A percentile compares a stretch with the other conserved stretches of the same genome.
Evolutionary conservation across 2,113 vertebrate species (phyloP).

Genomic region (Tupaia tana): DNA sequence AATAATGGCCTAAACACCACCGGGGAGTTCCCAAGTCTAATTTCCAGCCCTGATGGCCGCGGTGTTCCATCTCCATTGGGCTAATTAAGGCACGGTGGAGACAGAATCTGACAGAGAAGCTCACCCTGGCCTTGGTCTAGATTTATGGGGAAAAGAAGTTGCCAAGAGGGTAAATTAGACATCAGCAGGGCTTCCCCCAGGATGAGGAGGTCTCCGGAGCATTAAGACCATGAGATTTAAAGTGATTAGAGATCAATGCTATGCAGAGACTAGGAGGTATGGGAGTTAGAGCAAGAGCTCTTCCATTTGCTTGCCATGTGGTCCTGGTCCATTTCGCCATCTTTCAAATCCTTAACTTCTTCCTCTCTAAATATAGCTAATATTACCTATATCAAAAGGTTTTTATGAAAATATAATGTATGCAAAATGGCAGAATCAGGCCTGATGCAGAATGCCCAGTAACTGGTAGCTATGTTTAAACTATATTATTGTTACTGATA

Average conservation of each 20-base stretch:
- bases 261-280: not conserved
- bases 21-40: slow-evolving; percentile 67
- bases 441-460: not conserved
- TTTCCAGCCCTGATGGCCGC: slow-evolving; percentile 52
- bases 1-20: slow-evolving; percentile 62
- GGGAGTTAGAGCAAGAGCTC: not conserved
- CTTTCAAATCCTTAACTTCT: not conserved
- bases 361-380: not conserved
- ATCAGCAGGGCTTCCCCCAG: slow-evolving; percentile 57
- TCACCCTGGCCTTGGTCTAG: slow-evolving; percentile 54
- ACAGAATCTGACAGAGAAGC: slow-evolving; percentile 53
- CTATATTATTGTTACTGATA: not conserved
- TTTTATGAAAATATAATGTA: not conserved
- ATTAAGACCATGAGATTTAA: slow-evolving; percentile 8
- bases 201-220: slow-evolving; percentile 17
- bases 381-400: not conserved
- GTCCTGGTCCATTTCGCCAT: not conserved
- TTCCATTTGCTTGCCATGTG: not conserved
- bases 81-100: slow-evolving; percentile 66
- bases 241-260: not conserved
- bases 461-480: not conserved
- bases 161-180: slow-evolving; percentile 50
- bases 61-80: slow-evolving; percentile 57
- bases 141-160: slow-evolving; percentile 60
- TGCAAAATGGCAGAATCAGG: not conserved